Evolutionary conservation across 2,888 invertebrate species (phyloP).

Genomic region (Rambutsinella grinnellia): DNA sequence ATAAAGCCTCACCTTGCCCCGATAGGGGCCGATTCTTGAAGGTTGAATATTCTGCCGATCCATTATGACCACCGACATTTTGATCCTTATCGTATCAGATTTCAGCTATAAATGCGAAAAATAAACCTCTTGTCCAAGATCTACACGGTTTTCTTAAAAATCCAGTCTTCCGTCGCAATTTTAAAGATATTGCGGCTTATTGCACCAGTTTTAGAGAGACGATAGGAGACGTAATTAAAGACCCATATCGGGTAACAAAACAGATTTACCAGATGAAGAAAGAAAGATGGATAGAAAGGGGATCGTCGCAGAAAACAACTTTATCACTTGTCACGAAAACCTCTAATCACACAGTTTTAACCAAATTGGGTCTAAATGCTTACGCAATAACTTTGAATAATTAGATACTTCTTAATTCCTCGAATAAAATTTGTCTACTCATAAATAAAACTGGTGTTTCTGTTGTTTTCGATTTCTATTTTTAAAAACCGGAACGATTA

Average conservation of each 20-base stretch:
- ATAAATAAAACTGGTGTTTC: neutral
- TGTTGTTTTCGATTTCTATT: too few species aligned
- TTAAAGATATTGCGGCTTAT: too few species aligned
- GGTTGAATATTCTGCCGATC: neutral
- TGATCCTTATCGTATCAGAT: slow-evolving; percentile 3
- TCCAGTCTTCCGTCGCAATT: too few species aligned
- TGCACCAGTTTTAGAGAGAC: neutral
- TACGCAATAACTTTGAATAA: slow-evolving; percentile 20
- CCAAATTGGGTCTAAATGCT: slow-evolving; percentile 26
- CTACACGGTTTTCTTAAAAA: too few species aligned
- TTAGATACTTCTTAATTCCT: neutral
- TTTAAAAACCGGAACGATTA: neutral
- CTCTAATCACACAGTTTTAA: slow-evolving; percentile 10
- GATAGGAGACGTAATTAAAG: slow-evolving; percentile 12
- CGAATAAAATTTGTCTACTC: too few species aligned
- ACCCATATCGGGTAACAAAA: slow-evolving; percentile 18
- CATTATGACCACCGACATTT: neutral
- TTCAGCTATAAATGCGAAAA: neutral
- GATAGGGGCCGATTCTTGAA: slow-evolving; percentile 11
- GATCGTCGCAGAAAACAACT: slow-evolving; percentile 6
- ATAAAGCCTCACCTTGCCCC: slow-evolving; percentile 10
- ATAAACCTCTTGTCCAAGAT: neutral
- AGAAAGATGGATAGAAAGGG: slow-evolving; percentile 1
- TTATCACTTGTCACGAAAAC: slow-evolving; percentile 15
- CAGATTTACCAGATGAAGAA: slow-evolving; percentile 16